Conservation (phyloP, 2,888 invertebrate species). For the Aplocera efformata region DNA sequence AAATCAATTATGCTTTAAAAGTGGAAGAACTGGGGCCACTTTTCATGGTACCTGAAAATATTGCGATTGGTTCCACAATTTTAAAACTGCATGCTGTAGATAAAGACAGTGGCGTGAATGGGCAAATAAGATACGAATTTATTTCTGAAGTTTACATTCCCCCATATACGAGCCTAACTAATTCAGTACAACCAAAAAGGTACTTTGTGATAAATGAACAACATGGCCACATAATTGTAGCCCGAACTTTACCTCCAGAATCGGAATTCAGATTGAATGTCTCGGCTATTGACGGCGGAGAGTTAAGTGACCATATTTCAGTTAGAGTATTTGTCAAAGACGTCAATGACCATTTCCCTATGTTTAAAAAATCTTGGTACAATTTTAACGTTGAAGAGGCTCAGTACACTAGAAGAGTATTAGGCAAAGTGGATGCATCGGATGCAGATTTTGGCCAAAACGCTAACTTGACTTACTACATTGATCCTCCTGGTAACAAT, state of each 20-base stretch:
- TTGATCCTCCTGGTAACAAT: slow-evolving; percentile 71
- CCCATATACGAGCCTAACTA: slow-evolving; percentile 60
- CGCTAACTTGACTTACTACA: slow-evolving; percentile 86
- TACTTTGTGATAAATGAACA: slow-evolving; percentile 88
- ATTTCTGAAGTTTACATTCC: slow-evolving; percentile 84
- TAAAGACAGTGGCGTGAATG: slow-evolving; percentile 85
- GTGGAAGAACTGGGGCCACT: slow-evolving; percentile 75
- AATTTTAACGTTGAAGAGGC: slow-evolving; percentile 91
- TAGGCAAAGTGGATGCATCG: slow-evolving; percentile 88
- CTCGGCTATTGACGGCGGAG: slow-evolving; percentile 88
- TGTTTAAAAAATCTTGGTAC: slow-evolving; percentile 91
- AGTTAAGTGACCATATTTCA: slow-evolving; percentile 84
- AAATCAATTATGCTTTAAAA: slow-evolving; percentile 58
- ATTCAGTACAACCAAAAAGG: slow-evolving; percentile 77
- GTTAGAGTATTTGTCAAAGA: slow-evolving; percentile 87
- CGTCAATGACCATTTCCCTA: slow-evolving; percentile 91
- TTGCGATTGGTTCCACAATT: slow-evolving; percentile 84
- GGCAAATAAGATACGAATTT: slow-evolving; percentile 86
- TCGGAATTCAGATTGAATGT: slow-evolving; percentile 87
- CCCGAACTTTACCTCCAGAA: slow-evolving; percentile 86
- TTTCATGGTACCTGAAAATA: slow-evolving; percentile 86
- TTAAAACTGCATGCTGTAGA: slow-evolving; percentile 86
- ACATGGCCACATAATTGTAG: slow-evolving; percentile 87
- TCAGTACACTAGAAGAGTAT: slow-evolving; percentile 83
- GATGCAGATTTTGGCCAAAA: slow-evolving; percentile 91